Base-by-base conservation (phyloP, 2,888 invertebrate genomes). In the Mylabris sibirica region DNA sequence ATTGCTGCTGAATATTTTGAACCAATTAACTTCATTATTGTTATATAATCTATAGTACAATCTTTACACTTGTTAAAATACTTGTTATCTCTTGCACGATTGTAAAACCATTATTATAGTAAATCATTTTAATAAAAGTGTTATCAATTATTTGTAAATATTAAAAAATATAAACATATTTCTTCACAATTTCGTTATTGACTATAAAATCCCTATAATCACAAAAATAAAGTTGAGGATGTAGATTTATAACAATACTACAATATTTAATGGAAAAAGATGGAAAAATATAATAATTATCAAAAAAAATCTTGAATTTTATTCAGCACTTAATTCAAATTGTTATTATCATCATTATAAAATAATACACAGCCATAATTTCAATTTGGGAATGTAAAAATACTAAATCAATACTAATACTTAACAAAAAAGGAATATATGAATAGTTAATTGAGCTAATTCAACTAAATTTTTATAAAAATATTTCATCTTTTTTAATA, bases 171-270 rank as follows among this genome's bases (percentile, higher is more conserved):
- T 26, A 62, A 26, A 57, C 69, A 72, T 72, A 72, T 72, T 72
- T 72, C 72, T 69, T 72, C 69, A 72, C 69, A 67, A 69, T 66
- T 68, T 67, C 63, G 63, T 68, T 66, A 17, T 49, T 49, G 17
- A 49, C 3, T 41, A 41, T 0, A 41, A 14, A 5, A 4, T 14
- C 41, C 41, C n/a, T 41, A 14, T 41, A n/a, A 65, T 65, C 64
- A 49, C 60, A 62, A 64, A 44, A 70, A 70, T 64, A 67, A 67
- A 66, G 12, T 20, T 59, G 59, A 20, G 5, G 35, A 11, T 35
- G 9, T 9, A 11, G 35, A 11, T 35, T 9, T 35, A 12, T 35
- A 35, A 35, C 35, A 30, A 30, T 30, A 30, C 30, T 30, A 30
- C 30, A 30, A 30, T 30, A 35, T 11, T 35, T 35, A 11, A 35